Percentiles rank a stretch among this genome's conserved stretches.
Conservation (phyloP, 2,888 invertebrate genomes). For the Ceriagrion tenellum region DNA sequence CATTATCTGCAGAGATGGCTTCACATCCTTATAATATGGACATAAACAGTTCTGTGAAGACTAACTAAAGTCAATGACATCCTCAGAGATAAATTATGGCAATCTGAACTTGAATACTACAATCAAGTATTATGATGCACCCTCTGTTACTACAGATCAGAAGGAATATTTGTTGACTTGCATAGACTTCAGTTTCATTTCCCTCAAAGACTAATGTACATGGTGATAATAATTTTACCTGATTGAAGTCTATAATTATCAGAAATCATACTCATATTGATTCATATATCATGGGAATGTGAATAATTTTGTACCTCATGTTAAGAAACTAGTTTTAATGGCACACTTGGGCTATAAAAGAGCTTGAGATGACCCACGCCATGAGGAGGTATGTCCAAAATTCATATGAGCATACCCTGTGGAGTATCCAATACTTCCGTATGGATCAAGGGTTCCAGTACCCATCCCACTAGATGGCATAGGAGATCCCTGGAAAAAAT, state of each 20-base stretch:
- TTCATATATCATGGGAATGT: neutral
- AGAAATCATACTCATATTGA: neutral
- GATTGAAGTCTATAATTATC: neutral
- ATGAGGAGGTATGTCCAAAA: slow-evolving; percentile 77
- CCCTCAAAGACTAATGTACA: neutral
- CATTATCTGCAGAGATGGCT: neutral
- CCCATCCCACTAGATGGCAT: slow-evolving; percentile 42
- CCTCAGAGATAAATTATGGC: neutral
- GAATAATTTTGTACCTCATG: neutral
- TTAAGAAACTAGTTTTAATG: neutral
- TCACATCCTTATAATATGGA: neutral
- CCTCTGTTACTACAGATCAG: neutral
- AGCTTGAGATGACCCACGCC: slow-evolving; percentile 78
- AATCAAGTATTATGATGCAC: neutral
- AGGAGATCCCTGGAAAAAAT: slow-evolving; percentile 40
- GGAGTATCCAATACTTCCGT: slow-evolving; percentile 79
- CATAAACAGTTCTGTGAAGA: neutral
- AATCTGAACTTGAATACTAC: neutral
- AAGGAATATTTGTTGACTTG: neutral
- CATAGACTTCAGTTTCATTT: neutral
- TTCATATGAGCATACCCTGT: slow-evolving; percentile 80
- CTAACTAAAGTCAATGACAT: neutral
- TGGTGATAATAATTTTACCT: neutral
- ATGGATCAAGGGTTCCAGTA: slow-evolving; percentile 73
- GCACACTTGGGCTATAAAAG: slow-evolving; percentile 30